phyloP scores from a whole-genome alignment of 2,888 invertebrate genomes.

The Trilocha varians region DNA sequence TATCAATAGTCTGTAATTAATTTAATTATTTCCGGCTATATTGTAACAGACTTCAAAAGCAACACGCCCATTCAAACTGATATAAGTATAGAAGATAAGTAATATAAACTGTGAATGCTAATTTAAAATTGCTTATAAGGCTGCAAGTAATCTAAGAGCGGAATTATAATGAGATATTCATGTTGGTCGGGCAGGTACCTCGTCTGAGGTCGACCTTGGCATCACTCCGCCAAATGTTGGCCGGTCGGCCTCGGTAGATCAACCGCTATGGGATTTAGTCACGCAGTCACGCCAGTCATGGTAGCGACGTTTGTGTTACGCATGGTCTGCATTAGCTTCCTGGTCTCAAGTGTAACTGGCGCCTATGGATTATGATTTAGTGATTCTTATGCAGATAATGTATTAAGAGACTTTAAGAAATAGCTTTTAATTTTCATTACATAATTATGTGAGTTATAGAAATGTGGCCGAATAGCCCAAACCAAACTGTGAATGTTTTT shows the following conservation, averaged over 20 bases:
- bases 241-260: slow-evolving; percentile 50
- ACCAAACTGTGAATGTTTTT: too few species aligned
- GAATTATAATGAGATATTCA: slow-evolving; percentile 31
- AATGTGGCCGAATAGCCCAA: too few species aligned
- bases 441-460: too few species aligned
- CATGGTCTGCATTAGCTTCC: not conserved
- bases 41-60: slow-evolving; percentile 1
- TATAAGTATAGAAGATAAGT: not conserved
- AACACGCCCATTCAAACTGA: not conserved
- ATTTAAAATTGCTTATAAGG: slow-evolving; percentile 7
- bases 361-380: not conserved
- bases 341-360: not conserved
- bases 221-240: slow-evolving; percentile 47
- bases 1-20: not conserved
- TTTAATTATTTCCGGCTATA: slow-evolving; percentile 6
- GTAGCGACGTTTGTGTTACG: slow-evolving; percentile 8
- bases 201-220: slow-evolving; percentile 40
- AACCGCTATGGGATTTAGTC: slow-evolving; percentile 52
- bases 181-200: slow-evolving; percentile 26
- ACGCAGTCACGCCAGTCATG: slow-evolving; percentile 56
- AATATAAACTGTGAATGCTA: not conserved
- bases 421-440: too few species aligned
- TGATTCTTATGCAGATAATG: too few species aligned
- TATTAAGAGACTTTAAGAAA: too few species aligned
- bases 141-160: slow-evolving; percentile 21